Evolutionary conservation across 2,888 invertebrate genomes (phyloP), one percentile per base, ranked within the genome.

Genomic region (Caprella mutica): DNA sequence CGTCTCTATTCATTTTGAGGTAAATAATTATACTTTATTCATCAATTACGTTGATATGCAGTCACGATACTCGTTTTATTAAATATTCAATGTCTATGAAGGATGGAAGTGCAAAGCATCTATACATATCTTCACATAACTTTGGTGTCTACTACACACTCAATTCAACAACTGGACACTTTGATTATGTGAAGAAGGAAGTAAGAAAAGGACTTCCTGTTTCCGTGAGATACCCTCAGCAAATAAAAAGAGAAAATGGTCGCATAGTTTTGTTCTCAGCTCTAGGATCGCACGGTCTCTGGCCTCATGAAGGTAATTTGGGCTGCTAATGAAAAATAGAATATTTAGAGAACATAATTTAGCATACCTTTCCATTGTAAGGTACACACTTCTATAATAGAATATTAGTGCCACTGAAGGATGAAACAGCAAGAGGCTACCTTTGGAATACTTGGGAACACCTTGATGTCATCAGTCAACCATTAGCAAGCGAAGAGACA

Each of bases 201-300:
- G 53, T 53, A 3, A 50, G 60, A 12, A 38, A 58, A 19, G 56
- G 58, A 9, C 24, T 65, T 24, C n/a, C 51, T 27, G 35, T 65
- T 67, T 76, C 77, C 43, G 56, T 59, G 0, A 77, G 75, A 56
- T 81, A 81, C 69, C 82, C 82, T 0, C 57, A 62, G 17, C 48
- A 60, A 8, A 67, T 70, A 74, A 76, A 68, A 72, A 75, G 52
- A 74, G 33, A 60, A 17, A 76, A 75, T 23, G 73, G 77, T 59
- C 81, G 80, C 68, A 81, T 82, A 5, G 76, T 81, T 21, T 68
- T 82, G 6, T 83, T 81, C 71, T 78, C 82, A 2, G 81, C 82
- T 1, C 72, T 76, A 67, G 82, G 82, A 33, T 82, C 82, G 0
- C 83, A 83, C 68, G 83, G 82, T 0, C 70, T 82, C 3, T 83